Conservation (phyloP, 2,113 vertebrate genomes). For the Gymnorhina tibicen region DNA sequence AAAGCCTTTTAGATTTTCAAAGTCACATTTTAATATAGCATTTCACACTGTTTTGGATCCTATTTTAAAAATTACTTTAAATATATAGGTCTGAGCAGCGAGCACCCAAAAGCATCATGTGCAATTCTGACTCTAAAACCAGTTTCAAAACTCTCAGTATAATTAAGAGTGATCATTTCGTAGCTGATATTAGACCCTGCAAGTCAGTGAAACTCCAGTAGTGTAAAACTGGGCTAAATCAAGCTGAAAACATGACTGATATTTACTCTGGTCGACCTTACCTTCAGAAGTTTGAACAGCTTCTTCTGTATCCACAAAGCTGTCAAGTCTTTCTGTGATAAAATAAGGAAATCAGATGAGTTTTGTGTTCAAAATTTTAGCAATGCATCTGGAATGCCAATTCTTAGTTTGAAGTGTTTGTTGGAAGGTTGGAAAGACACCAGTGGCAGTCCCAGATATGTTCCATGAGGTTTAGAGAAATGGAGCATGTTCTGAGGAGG, state of each 20-base stretch:
- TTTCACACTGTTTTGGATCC: neutral
- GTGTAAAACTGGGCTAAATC: neutral
- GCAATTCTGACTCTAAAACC: neutral
- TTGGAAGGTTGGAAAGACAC: neutral
- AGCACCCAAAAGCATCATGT: neutral
- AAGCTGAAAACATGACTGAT: neutral
- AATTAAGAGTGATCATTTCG: neutral
- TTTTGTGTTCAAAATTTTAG: neutral
- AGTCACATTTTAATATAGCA: neutral
- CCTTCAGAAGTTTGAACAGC: neutral
- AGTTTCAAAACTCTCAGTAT: neutral
- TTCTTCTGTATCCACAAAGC: neutral
- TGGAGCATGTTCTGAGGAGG: neutral
- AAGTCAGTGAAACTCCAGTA: neutral
- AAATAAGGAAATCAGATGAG: neutral
- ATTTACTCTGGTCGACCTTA: neutral
- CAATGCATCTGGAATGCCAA: neutral
- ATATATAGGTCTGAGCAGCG: neutral
- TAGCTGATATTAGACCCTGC: neutral
- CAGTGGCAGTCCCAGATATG: neutral
- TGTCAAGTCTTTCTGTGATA: neutral
- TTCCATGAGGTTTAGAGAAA: neutral
- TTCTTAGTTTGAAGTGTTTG: neutral
- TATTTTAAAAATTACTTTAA: neutral
- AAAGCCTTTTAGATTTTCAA: neutral